Conservation (phyloP, 2,797 vertebrate species). For the Sparus aurata region DNA sequence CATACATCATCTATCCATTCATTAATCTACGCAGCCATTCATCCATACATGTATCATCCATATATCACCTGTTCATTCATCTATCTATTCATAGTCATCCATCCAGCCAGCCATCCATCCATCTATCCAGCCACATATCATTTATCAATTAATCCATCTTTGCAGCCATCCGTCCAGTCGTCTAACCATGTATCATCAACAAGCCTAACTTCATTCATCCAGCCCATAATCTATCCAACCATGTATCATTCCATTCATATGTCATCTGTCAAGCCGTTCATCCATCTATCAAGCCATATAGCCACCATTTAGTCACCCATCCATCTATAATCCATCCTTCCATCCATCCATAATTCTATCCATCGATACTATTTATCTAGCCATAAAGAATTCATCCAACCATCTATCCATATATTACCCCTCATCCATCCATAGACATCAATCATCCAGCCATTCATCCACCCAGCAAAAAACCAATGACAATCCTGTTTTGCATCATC, state of each 20-base stretch:
- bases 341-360: not conserved
- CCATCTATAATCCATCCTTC: not conserved
- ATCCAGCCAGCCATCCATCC: not conserved
- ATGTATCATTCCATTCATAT: not conserved
- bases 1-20: not conserved
- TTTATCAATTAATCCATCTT: not conserved
- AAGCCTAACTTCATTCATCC: no score
- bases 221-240: not conserved
- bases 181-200: not conserved
- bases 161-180: not conserved
- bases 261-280: not conserved
- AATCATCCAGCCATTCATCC: not conserved
- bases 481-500: no score
- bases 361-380: not conserved
- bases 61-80: no score
- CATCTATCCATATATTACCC: not conserved
- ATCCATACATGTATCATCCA: not conserved
- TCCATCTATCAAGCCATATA: not conserved
- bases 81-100: not conserved
- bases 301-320: not conserved
- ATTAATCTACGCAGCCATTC: not conserved
- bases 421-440: not conserved
- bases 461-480: no score
- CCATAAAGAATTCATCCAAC: not conserved
- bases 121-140: not conserved